Evolutionary conservation across 2,888 invertebrate species (phyloP).

Genomic region (Salticus scenicus): DNA sequence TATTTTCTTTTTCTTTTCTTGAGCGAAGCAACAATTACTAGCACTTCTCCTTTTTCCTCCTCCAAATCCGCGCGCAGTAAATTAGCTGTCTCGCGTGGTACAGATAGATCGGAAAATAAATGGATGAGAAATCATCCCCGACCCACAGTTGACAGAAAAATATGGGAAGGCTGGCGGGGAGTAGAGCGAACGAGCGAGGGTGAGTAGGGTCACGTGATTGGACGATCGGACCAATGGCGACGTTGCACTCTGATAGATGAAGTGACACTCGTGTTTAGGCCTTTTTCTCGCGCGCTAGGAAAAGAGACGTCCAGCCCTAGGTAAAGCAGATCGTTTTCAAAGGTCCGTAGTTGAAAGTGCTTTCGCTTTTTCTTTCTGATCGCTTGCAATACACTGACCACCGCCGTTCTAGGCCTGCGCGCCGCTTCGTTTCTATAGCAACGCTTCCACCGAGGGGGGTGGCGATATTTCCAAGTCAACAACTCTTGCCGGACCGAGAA

Average conservation of each 20-base stretch:
- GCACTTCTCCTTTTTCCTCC: neutral
- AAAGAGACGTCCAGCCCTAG: constrained; percentile 12
- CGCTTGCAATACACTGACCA: constrained; percentile 52
- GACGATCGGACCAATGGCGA: constrained; percentile 58
- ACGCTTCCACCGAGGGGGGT: constrained; percentile 23
- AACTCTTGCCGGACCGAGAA: constrained; percentile 29
- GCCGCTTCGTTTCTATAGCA: constrained; percentile 54
- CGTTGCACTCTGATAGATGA: constrained; percentile 59
- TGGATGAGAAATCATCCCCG: constrained; percentile 65
- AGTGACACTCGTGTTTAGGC: constrained; percentile 54
- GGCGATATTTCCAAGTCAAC: constrained; percentile 63
- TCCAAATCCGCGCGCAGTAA: constrained; percentile 40
- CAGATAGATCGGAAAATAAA: constrained; percentile 72
- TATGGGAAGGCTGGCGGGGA: constrained; percentile 32
- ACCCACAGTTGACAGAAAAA: constrained; percentile 67
- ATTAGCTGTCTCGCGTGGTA: constrained; percentile 69
- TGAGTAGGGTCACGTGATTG: constrained; percentile 59
- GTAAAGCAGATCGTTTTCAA: neutral
- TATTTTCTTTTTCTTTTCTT: constrained; percentile 7
- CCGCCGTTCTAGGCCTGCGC: constrained; percentile 34
- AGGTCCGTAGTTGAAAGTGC: constrained; percentile 8
- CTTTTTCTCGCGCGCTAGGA: neutral
- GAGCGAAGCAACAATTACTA: constrained; percentile 10
- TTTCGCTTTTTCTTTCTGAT: constrained; percentile 36
- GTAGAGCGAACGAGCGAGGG: neutral